Base-by-base conservation (phyloP, 2,888 invertebrate genomes). In the Didymodactylos carnosus region DNA sequence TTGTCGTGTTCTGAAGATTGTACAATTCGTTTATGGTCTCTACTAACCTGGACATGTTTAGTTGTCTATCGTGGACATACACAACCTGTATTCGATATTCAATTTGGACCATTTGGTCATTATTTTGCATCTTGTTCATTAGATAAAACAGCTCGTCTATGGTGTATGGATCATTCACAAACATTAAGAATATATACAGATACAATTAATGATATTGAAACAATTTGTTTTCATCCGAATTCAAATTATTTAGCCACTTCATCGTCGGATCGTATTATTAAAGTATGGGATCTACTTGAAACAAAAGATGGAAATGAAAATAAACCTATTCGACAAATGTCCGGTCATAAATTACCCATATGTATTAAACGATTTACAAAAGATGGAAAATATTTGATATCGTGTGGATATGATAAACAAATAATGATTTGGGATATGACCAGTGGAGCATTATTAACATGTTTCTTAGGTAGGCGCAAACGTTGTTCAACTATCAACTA, bases 211-310 rank as follows among this genome's bases (percentile, higher is more conserved):
- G 95, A 95, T 83, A 92, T 97, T 53, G 94, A 94, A 83, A 79
- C 79, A 19, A 84, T 92, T 91, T 91, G 91, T 80, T 98, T 97
- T 82, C 98, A 99, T 85, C 98, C 98, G 0, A 99, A 99, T 84
- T 93, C 94, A 6, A 98, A 99, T 85, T 99, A 99, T 80, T 86
- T 98, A 40, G 97, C 94, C 2, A 92, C 93, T 8, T 95, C 95
- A 1, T 94, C 94, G 1, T 91, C 92, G 80, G 97, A 97, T 83
- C 88, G 95, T 78, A 90, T 91, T 3, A 90, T 98, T 0, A 88
- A 97, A 76, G 83, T 99, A 7, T 99, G 94, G 94, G 98, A 99
- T 62, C 35, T 74, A 27, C 41, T 40, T 27, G 71, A 71, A 40
- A 40, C 35, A 41, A 74, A 71, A 62, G 74, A 74, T 41, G 71